Evolutionary conservation across 35 echinoderm and acorn worm species (phyloP), one percentile per base, ranked within the genome.

Genomic region (Lytechinus pictus): DNA sequence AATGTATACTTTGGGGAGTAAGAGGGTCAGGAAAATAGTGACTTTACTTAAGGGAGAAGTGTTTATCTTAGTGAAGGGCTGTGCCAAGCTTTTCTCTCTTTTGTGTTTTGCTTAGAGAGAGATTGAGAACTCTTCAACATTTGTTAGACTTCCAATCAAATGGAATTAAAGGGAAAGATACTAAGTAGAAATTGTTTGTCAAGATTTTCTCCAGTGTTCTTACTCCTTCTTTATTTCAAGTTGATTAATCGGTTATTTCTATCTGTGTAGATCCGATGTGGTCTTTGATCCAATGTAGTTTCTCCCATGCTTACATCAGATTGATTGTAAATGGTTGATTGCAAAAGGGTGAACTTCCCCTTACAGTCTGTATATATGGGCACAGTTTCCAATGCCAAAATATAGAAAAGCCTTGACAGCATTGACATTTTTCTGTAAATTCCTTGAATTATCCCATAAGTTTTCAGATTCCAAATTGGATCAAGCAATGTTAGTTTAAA

Each of bases 31-130:
- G 66, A 52, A 90, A 52, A 90, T 90, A 90, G 52, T 90, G 88
- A 90, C 88, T 90, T 54, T 52, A 54, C 52, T 90, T 52, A 14
- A 27, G 88, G 88, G 88, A 90, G 88, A 54, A 90, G 88, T 90
- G 88, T 90, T 90, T 90, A 90, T 90, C 88, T 90, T 90, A 52
- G 88, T 90, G 88, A 90, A 90, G 88, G 28, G 88, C 66, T 24
- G 66, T 79, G 66, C 66, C 66, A 24, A 79, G 88, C 88, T 52
- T 52, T 90, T 90, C 88, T 90, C 52, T 44, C 44, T 90, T 44
- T 90, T 52, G 88, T 24, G n/a, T 54, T 54, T 44, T 10, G 9
- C 29, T 88, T 88, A 10, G 9, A 60, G 16, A 88, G 27, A 88
- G 86, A 88, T 54, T 54, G 9, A 90, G 1, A 19, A 90, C 88